Evolutionary conservation across 2,113 vertebrate species (phyloP).

Genomic region (Callocephalon fimbriatum): DNA sequence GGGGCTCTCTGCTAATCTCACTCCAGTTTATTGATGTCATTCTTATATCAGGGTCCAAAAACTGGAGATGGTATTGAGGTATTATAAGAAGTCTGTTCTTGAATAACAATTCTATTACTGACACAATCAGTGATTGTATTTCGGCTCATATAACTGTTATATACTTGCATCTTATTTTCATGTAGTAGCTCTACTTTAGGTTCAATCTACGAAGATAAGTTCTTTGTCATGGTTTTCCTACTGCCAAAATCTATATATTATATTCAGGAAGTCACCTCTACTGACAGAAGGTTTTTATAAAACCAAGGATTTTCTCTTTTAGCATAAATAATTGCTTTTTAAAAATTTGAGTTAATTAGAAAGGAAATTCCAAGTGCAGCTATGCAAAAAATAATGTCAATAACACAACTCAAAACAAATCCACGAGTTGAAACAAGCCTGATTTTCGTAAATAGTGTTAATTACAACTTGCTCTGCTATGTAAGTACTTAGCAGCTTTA

Average conservation of each 20-base stretch:
- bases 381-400: background rate
- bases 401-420: slow-evolving; percentile 4
- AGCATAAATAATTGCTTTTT: background rate
- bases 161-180: background rate
- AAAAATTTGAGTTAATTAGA: background rate
- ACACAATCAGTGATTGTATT: background rate
- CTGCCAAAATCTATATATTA: background rate
- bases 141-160: background rate
- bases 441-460: slow-evolving; percentile 20
- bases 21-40: background rate
- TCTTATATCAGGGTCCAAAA: background rate
- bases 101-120: background rate
- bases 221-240: background rate
- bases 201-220: background rate
- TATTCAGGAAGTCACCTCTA: background rate
- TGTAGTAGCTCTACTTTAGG: background rate
- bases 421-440: background rate
- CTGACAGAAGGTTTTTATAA: background rate
- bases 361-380: slow-evolving; percentile 1
- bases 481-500: background rate
- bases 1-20: background rate
- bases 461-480: background rate
- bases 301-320: background rate
- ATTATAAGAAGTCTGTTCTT: background rate
- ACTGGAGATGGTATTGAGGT: background rate